Base-by-base conservation (phyloP, 2,113 vertebrate genomes). In the Arvicanthis niloticus region DNA sequence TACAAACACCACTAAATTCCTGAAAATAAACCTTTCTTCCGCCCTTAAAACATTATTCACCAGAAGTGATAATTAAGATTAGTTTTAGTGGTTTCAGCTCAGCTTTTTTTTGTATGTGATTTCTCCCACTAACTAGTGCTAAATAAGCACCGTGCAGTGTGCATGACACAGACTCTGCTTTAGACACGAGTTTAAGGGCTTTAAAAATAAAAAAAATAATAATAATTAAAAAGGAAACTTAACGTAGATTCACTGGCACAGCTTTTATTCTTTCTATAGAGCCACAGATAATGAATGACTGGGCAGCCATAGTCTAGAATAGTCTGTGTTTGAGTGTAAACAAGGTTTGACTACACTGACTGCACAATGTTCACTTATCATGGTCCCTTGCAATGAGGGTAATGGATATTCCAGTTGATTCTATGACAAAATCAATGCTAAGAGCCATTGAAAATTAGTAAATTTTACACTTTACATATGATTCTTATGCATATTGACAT, bases 51-150 rank as follows among this genome's bases (percentile, higher is more conserved):
- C 96, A 97, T 98, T 97, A 97, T 98, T 97, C 95, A 97, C 90
- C 88, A 97, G 93, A 97, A 97, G 96, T 98, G 97, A 98, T 98
- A 97, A 98, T 98, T 97, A 98, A 97, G 94, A 96, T 91, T 97
- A 95, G 96, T 89, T 98, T 97, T 96, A 97, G 90, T 96, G 87
- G 95, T 93, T 96, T 81, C 94, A 77, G 91, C 97, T 96, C 84
- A 96, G 53, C 95, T 96, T 24, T 96, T n/a, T 91, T 82, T 58
- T 67, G 89, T 95, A 82, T 77, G 95, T 78, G 96, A 42, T 92
- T 29, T 88, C 92, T 97, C 91, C 80, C 68, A 81, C 78, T 95
- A 97, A 97, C 86, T 97, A 97, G 91, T 70, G 84, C 95, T 97
- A 95, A 97, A 94, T 82, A 98, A 98, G 97, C 95, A 62, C 84